phyloP scores from a whole-genome alignment of 1,140 invertebrate species.

The Halesus radiatus region DNA sequence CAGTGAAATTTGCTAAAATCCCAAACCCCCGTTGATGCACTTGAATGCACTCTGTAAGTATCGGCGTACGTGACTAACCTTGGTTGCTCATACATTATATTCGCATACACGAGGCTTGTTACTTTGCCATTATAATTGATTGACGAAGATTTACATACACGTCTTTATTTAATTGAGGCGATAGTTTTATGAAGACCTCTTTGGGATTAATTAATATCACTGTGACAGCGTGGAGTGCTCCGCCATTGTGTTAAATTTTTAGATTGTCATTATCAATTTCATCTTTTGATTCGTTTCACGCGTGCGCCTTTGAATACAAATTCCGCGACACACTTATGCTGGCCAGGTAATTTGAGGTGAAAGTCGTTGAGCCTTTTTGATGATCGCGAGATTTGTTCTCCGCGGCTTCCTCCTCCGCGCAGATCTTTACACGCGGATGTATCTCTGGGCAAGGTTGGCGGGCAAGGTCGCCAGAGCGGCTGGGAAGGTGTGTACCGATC shows the following conservation, averaged over 20 bases:
- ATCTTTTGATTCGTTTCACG: constrained; percentile 37
- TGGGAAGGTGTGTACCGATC: background rate
- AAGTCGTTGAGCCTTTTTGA: constrained; percentile 40
- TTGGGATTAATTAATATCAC: constrained; percentile 20
- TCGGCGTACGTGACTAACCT: background rate
- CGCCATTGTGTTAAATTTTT: constrained; percentile 23
- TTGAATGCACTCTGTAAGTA: background rate
- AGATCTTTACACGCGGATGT: constrained; percentile 34
- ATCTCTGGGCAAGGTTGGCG: constrained; percentile 47
- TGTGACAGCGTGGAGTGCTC: constrained; percentile 14
- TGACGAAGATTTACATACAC: background rate
- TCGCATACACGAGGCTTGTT: background rate
- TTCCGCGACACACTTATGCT: constrained; percentile 47
- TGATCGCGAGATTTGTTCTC: constrained; percentile 26
- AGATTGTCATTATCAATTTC: constrained; percentile 40
- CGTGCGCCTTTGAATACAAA: constrained; percentile 37
- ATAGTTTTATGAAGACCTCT: constrained; percentile 10
- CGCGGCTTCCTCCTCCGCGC: constrained; percentile 28
- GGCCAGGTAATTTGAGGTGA: constrained; percentile 46
- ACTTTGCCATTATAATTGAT: background rate
- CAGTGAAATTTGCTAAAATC: background rate
- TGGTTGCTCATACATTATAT: background rate
- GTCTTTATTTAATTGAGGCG: background rate
- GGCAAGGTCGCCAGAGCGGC: constrained; percentile 41
- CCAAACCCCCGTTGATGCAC: background rate